Conservation (phyloP, 2,797 vertebrate genomes). For the Eulemur coronatus region DNA sequence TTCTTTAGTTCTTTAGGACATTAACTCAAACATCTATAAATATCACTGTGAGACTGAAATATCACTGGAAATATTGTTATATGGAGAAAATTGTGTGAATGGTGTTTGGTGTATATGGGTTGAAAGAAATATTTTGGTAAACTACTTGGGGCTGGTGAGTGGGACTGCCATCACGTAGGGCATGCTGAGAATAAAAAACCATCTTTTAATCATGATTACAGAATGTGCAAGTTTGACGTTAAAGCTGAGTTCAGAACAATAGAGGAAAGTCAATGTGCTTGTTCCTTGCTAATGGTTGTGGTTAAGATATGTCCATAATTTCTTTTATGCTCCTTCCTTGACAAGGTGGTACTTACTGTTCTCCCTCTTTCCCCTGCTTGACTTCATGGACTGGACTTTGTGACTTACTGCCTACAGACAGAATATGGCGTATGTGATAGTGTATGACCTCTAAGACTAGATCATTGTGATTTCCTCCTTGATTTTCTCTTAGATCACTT, state of each 20-base stretch:
- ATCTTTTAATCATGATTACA: neutral
- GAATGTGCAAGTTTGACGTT: neutral
- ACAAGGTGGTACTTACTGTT: neutral
- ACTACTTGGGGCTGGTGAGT: neutral
- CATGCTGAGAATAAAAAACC: neutral
- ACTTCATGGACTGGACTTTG: neutral
- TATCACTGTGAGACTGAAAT: neutral
- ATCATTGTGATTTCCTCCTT: neutral
- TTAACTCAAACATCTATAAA: neutral
- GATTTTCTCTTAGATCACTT: neutral
- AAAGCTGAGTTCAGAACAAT: neutral
- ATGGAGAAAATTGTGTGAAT: neutral
- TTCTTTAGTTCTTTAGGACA: neutral
- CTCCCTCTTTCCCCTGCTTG: neutral
- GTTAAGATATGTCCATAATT: neutral
- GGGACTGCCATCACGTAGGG: neutral
- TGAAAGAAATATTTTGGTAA: constrained; percentile 26
- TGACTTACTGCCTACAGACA: neutral
- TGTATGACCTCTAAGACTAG: neutral
- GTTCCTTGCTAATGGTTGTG: neutral
- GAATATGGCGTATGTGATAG: neutral
- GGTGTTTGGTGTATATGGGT: neutral
- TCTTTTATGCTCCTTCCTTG: neutral
- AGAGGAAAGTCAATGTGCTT: neutral
- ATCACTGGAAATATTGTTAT: neutral